A percentile compares a stretch with the other conserved stretches of the same genome.
These are phyloP conservation scores for Chrysodeixis includens DNA, from an alignment of 2,888 invertebrate species.

Conservation along the genomic window DNA sequence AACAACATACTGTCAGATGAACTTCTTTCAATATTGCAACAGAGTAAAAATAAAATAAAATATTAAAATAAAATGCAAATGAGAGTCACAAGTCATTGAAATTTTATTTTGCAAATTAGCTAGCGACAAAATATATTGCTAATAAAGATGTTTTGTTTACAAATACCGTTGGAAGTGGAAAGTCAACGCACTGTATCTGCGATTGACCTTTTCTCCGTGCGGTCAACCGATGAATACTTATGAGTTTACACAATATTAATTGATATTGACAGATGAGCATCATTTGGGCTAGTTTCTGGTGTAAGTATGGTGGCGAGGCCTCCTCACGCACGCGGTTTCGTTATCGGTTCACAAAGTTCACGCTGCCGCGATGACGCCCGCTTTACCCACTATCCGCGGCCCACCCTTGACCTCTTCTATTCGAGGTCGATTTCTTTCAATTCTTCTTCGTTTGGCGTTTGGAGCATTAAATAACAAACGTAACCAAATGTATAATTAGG, in stretches of 20 bases:
- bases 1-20: not conserved
- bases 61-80: conserved; percentile 31
- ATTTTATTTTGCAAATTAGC: conserved; percentile 27
- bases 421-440: conserved; percentile 61
- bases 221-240: conserved; percentile 34
- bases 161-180: conserved; percentile 45
- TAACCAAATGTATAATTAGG: conserved; percentile 22
- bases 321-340: conserved; percentile 32
- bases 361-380: conserved; percentile 13
- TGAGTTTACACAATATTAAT: conserved; percentile 49
- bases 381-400: conserved; percentile 36
- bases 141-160: conserved; percentile 47
- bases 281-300: conserved; percentile 27
- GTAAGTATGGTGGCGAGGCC: conserved; percentile 33
- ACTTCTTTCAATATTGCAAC: conserved; percentile 35
- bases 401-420: conserved; percentile 61
- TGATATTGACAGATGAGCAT: conserved; percentile 28
- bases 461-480: conserved; percentile 41
- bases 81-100: conserved; percentile 26
- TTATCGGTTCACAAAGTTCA: conserved; percentile 49
- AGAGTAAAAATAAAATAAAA: conserved; percentile 34
- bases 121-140: conserved; percentile 33
- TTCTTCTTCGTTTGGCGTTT: conserved; percentile 50
- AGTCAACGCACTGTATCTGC: conserved; percentile 59
- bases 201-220: conserved; percentile 56